These are phyloP conservation scores for Lepus europaeus DNA, from an alignment of 2,113 vertebrate species.

Conservation along the genomic window DNA sequence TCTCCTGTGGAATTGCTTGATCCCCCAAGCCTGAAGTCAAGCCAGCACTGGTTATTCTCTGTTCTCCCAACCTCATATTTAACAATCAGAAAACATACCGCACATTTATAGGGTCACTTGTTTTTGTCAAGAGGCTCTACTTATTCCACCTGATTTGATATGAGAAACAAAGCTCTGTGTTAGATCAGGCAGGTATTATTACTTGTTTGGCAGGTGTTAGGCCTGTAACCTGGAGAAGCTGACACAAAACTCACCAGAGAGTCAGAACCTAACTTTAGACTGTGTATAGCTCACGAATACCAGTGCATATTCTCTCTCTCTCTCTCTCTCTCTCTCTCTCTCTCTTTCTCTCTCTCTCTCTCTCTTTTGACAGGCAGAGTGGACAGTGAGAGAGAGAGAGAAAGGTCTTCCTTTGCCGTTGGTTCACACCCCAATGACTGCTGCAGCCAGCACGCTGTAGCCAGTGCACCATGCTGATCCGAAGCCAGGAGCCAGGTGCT, in stretches of 20 bases:
- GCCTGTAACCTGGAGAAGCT: not conserved
- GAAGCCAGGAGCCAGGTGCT: too few species aligned
- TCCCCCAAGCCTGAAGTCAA: not conserved
- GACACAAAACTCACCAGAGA: not conserved
- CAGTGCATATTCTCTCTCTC: too few species aligned
- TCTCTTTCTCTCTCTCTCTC: too few species aligned
- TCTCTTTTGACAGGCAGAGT: too few species aligned
- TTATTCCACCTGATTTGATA: not conserved
- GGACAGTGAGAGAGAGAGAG: too few species aligned
- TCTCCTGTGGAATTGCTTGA: slow-evolving; percentile 22
- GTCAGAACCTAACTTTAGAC: not conserved
- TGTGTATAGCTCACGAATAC: not conserved
- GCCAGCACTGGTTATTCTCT: not conserved
- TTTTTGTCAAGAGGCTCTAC: not conserved
- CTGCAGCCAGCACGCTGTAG: too few species aligned
- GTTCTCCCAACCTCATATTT: not conserved
- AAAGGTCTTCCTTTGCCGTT: too few species aligned
- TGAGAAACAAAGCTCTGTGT: not conserved
- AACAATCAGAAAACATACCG: not conserved
- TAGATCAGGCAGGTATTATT: not conserved
- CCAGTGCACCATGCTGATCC: too few species aligned
- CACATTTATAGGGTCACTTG: not conserved
- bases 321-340: too few species aligned
- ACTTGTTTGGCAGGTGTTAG: not conserved
- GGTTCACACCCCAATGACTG: too few species aligned